Conservation (phyloP, 2,113 vertebrate genomes). For the Galeopterus variegatus region DNA sequence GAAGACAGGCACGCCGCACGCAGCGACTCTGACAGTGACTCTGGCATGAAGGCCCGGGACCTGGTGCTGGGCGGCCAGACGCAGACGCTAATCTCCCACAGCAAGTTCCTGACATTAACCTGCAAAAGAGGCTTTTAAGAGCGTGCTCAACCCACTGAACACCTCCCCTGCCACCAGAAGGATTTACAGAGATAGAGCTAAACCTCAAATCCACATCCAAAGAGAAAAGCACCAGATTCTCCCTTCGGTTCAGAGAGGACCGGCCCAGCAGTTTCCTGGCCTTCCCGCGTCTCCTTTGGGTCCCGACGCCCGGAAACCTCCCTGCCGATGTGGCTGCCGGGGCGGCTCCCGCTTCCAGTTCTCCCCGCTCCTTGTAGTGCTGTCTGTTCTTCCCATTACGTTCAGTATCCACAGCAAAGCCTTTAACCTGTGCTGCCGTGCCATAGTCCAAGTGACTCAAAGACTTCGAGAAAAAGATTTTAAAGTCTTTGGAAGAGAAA, state of each 20-base stretch:
- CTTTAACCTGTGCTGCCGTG: neutral
- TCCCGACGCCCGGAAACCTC: neutral
- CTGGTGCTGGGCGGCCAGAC: fast-evolving
- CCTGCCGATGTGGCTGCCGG: fast-evolving
- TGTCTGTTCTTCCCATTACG: fast-evolving
- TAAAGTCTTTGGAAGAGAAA: neutral
- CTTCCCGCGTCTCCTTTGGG: fast-evolving
- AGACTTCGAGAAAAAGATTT: neutral
- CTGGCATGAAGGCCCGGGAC: neutral
- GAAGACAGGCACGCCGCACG: fast-evolving
- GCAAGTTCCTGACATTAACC: fast-evolving
- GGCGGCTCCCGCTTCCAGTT: fast-evolving
- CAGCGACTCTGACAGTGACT: fast-evolving
- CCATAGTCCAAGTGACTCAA: fast-evolving
- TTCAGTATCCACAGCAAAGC: neutral
- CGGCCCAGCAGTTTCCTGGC: fast-evolving
- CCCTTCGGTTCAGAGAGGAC: neutral
- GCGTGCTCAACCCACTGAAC: fast-evolving
- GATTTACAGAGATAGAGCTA: neutral
- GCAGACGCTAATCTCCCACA: neutral
- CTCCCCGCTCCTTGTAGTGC: neutral
- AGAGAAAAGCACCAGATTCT: fast-evolving
- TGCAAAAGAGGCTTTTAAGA: fast-evolving
- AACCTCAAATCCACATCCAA: neutral
- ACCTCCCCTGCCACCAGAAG: neutral